Evolutionary conservation across 2,113 vertebrate genomes (phyloP), one percentile per base, ranked within the genome.

Genomic region (Poecile atricapillus): DNA sequence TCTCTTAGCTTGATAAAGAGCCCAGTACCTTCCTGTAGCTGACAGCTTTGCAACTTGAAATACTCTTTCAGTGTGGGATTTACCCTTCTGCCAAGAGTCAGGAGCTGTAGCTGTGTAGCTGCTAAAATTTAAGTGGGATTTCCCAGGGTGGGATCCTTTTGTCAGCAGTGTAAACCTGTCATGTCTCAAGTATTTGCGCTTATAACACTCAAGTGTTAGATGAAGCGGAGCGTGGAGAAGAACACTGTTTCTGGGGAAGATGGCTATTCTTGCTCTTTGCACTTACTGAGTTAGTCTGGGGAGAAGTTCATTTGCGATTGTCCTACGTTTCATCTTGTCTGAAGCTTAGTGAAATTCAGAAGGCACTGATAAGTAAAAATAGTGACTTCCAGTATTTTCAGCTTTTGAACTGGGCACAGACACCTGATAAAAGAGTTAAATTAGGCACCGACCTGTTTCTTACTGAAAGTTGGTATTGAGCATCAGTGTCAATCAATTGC

Each of bases 51-150:
- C 47, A 67, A 71, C 31, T 75, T 83, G 76, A 93, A 92, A 81
- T 68, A 41, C 2, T 3, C 52, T 89, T 90, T 86, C 49, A 64
- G 28, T 80, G 43, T 67, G 52, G 56, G 44, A 64, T 95, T 95
- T 92, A 84, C 84, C 70, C 41, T 94, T 93, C 81, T 95, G 74
- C 62, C 43, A 43, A 82, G 53, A 82, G 28, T n/a, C 84, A 56
- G 68, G 81, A 93, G 78, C 74, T 64, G 39, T 69, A 89, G 82
- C 58, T 13, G 5, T 79, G 52, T 87, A 83, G 63, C 60, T 70
- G 68, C 75, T 94, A 63, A 93, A 93, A 86, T 91, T 70, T 88
- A 89, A 87, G 76, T 93, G 69, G 88, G 69, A 87, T 96, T 96
- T 95, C 85, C 83, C 83, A 87, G 60, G 33, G 49, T 80, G 65